Base-by-base conservation (phyloP, 2,888 invertebrate genomes). In the Rapana venosa region DNA sequence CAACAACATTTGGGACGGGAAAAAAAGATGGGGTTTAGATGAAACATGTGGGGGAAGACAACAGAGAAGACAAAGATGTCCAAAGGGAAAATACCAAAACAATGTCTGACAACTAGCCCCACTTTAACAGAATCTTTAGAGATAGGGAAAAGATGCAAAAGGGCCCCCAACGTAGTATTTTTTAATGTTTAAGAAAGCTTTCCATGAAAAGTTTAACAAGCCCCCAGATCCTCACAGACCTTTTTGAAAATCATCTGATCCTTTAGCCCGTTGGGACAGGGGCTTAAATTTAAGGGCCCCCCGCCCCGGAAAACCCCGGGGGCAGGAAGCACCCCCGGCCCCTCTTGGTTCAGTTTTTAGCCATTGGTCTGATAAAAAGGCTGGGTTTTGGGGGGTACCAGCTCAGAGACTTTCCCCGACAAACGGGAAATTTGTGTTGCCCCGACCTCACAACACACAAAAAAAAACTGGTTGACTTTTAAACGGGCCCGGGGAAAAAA, bases 311-410 rank as follows among this genome's bases (percentile, higher is more conserved):
- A 1, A 56, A 47, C 2, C 84, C 84, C 13, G 26, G 56, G 1
- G 5, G 1, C 84, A 26, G 2, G 84, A n/a, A 8, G n/a, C n/a
- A n/a, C n/a, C n/a, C n/a, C n/a, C 56, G 84, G 5, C 84, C 84
- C 4, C 13, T 84, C 13, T 17, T 84, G 36, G 84, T 84, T 0
- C 84, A 84, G n/a, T n/a, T n/a, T 84, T 84, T 56, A 11, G n/a
- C 56, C 11, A n/a, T 15, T 84, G 84, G 84, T 22, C 13, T 5
- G 56, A 84, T 56, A 84, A 84, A n/a, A 84, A 56, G 84, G 84
- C 84, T 8, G n/a, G n/a, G n/a, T 84, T 2, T 56, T 84, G 5
- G 56, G 56, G 11, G 56, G 56, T n/a, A 84, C 56, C 26, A 84
- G n/a, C 56, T 84, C 20, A 47, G 84, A 20, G 84, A 84, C 56